Base-by-base conservation (phyloP, 2,888 invertebrate genomes). In the Apamea anceps region DNA sequence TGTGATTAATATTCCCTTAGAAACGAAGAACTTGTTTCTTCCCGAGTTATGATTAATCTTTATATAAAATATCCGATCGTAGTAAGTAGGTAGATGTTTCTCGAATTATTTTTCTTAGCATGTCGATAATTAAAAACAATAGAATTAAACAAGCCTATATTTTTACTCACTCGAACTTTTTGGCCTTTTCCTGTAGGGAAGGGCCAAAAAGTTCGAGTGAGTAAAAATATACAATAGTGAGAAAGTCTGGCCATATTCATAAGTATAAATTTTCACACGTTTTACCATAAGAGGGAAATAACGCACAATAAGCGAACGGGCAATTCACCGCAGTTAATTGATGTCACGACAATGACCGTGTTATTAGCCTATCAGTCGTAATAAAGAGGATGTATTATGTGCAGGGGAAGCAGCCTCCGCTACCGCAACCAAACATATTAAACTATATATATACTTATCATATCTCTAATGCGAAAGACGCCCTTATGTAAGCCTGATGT, bases 321-420 rank as follows among this genome's bases (percentile, higher is more conserved):
- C 91, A 92, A 93, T 93, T 93, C 90, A 92, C 92, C 87, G 89
- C 87, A 89, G 88, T 91, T 93, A 94, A 95, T 94, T 92, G 91
- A 91, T 93, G 93, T 90, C 91, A 92, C 91, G 93, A 92, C 92
- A 93, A 91, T 92, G 91, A 91, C 90, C 92, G 91, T 91, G 91
- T 91, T 93, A 93, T 94, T 92, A 77, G 72, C 75, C 78, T 73
- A 84, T 80, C 82, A 84, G 73, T 84, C 71, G 79, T 72, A 85
- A 88, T 88, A 83, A 87, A 90, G 82, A 83, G 76, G 72, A 72
- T 54, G 48, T 81, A 77, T 85, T 81, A 85, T 84, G 79, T 72
- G 66, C 77, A 77, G 66, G 74, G 72, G 65, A 81, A 42, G 75
- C 78, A 71, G 74, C 48, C 63, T 79, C 76, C 72, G 75, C 73